These are phyloP conservation scores for Apodemia mormo DNA, from an alignment of 2,888 invertebrate species.

Conservation along the genomic window DNA sequence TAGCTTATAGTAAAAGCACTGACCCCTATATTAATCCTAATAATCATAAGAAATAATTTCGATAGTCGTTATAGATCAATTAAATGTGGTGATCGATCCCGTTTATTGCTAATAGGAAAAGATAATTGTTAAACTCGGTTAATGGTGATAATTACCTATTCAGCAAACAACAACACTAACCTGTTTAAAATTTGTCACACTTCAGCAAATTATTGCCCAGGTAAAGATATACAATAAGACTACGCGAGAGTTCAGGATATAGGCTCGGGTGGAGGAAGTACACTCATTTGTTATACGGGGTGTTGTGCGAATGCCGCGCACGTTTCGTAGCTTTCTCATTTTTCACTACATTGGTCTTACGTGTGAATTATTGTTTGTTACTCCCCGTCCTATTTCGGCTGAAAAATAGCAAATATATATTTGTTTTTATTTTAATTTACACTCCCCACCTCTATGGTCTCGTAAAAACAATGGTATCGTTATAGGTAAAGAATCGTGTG, in stretches of 20 bases:
- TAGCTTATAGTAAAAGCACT: no score
- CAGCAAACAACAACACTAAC: no score
- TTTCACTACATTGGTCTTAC: constrained; percentile 81
- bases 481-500: no score
- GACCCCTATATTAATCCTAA: no score
- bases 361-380: constrained; percentile 78
- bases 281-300: constrained; percentile 68
- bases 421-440: background rate
- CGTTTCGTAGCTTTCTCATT: constrained; percentile 75
- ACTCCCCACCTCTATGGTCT: no score
- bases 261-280: constrained; percentile 57
- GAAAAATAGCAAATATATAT: constrained; percentile 31
- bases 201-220: background rate
- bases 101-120: no score
- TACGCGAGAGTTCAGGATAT: constrained; percentile 24
- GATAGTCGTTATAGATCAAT: no score
- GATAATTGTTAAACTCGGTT: no score
- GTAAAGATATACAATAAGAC: background rate
- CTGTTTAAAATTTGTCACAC: background rate
- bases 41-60: no score
- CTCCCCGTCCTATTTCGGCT: constrained; percentile 50
- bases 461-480: no score
- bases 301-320: constrained; percentile 63
- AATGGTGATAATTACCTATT: no score
- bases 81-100: no score